A percentile compares a stretch with the other conserved stretches of the same genome.
phyloP scores from a whole-genome alignment of 2,888 invertebrate species.

The Chaetoderma sp. region DNA sequence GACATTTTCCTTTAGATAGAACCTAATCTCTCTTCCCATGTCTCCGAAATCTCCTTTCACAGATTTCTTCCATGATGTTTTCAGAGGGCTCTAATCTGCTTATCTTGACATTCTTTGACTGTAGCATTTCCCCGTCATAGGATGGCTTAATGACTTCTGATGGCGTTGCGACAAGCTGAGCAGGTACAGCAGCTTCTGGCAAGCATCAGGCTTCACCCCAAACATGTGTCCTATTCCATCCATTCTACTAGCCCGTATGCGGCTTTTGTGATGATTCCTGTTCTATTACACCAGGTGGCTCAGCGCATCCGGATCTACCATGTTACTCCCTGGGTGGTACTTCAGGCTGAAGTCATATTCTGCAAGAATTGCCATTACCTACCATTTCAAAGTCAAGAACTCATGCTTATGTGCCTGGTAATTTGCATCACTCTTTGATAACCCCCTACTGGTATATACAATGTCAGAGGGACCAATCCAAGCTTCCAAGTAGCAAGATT shows the following conservation, averaged over 20 bases:
- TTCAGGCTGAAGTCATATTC: constrained; percentile 5
- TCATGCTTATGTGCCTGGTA: no score
- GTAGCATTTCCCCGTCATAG: background rate
- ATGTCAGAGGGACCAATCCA: background rate
- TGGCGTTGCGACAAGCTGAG: no score
- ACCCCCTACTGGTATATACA: background rate
- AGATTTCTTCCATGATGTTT: background rate
- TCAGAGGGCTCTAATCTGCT: background rate
- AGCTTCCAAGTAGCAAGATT: no score
- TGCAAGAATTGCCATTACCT: background rate
- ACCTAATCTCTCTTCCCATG: background rate
- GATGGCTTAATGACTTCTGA: no score
- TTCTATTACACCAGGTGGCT: no score
- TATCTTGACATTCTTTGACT: background rate
- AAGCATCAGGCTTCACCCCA: background rate
- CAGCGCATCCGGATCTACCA: constrained; percentile 3
- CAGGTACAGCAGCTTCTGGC: background rate
- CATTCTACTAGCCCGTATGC: no score
- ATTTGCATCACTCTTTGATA: background rate
- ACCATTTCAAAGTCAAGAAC: constrained; percentile 5
- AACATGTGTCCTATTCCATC: no score
- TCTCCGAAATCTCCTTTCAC: background rate
- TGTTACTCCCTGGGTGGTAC: background rate
- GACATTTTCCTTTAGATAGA: background rate
- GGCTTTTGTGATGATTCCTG: no score